Evolutionary conservation across 1,140 invertebrate species (phyloP).

Genomic region (Melanaphis sacchari): DNA sequence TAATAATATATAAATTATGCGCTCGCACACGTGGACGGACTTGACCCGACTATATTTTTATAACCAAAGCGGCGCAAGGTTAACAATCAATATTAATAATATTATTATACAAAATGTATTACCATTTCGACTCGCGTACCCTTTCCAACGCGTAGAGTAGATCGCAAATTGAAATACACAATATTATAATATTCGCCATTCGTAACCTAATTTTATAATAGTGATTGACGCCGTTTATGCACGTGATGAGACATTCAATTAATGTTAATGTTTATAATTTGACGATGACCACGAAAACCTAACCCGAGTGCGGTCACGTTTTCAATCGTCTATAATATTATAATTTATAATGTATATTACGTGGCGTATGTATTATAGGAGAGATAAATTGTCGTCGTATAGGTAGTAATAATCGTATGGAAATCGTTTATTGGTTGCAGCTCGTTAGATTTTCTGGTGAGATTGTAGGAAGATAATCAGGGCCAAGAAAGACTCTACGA

Average conservation of each 20-base stretch:
- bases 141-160: background rate
- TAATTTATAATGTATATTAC: background rate
- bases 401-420: background rate
- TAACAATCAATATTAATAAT: background rate
- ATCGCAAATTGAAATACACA: background rate
- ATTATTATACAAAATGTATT: background rate
- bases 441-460: background rate
- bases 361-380: background rate
- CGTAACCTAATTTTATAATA: background rate
- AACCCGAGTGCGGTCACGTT: background rate
- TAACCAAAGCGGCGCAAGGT: background rate
- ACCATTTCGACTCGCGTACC: background rate
- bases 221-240: background rate
- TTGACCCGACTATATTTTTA: background rate
- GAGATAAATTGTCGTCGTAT: background rate
- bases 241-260: constrained; percentile 13
- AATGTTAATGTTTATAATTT: constrained; percentile 17
- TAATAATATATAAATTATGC: background rate
- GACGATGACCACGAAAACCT: background rate
- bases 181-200: background rate
- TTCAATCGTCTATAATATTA: background rate
- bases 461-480: background rate
- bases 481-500: background rate
- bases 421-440: background rate
- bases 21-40: background rate